phyloP scores from a whole-genome alignment of 2,888 invertebrate genomes.

The Spisula solida region DNA sequence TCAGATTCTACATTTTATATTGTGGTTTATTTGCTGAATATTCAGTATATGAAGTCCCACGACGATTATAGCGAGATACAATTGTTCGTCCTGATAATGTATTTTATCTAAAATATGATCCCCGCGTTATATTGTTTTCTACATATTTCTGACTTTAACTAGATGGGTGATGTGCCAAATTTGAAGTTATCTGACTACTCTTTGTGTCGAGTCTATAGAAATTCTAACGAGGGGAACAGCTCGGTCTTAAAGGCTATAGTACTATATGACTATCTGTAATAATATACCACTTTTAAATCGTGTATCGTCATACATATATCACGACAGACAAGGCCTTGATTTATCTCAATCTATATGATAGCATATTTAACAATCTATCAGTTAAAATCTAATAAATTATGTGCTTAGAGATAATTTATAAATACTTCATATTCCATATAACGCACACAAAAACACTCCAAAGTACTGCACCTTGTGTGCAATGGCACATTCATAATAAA shows the following conservation, averaged over 20 bases:
- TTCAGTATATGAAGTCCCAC: slow-evolving; percentile 48
- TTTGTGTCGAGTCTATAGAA: slow-evolving; percentile 32
- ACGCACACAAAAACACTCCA: neutral
- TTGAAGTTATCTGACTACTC: slow-evolving; percentile 63
- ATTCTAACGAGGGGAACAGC: slow-evolving; percentile 19
- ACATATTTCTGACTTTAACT: slow-evolving; percentile 59
- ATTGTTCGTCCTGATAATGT: slow-evolving; percentile 53
- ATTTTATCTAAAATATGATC: slow-evolving; percentile 57
- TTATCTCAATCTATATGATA: slow-evolving; percentile 26
- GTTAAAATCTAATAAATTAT: slow-evolving; percentile 24
- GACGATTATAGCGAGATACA: slow-evolving; percentile 52
- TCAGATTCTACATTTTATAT: neutral
- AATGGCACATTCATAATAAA: neutral
- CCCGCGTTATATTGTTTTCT: slow-evolving; percentile 48
- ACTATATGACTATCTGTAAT: slow-evolving; percentile 17
- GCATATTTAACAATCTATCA: slow-evolving; percentile 22
- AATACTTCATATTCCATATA: slow-evolving; percentile 3
- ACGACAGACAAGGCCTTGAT: neutral
- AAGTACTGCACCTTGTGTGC: neutral
- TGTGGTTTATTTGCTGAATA: neutral
- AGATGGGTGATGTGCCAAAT: slow-evolving; percentile 68
- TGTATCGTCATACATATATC: neutral
- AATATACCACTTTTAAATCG: neutral
- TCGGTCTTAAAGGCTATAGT: slow-evolving; percentile 18
- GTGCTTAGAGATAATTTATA: neutral